Conservation (phyloP, 2,113 vertebrate genomes). For the Equus quagga region DNA sequence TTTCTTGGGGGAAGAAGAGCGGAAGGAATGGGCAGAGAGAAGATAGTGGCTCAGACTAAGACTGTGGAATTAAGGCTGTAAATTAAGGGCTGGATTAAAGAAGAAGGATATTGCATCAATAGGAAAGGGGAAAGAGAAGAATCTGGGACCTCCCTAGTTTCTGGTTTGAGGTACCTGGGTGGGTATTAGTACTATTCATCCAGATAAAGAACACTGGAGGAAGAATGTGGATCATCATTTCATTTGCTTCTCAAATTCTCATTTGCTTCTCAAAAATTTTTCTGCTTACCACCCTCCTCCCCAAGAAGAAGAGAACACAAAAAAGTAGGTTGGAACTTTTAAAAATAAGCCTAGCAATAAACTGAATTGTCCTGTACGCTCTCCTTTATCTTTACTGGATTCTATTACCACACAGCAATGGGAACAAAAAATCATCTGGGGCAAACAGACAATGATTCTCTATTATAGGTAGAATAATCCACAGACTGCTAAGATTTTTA, state of each 20-base stretch:
- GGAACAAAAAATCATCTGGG: background rate
- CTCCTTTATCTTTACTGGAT: slow-evolving; percentile 35
- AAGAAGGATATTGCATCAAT: background rate
- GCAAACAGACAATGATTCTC: slow-evolving; percentile 42
- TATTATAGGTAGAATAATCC: slow-evolving; percentile 19
- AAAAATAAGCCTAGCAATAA: background rate
- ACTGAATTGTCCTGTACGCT: slow-evolving; percentile 3
- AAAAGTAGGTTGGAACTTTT: background rate
- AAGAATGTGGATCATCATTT: slow-evolving; percentile 1
- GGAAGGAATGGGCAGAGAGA: background rate
- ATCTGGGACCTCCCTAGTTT: slow-evolving; percentile 3
- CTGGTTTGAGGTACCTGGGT: background rate
- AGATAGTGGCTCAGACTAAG: slow-evolving; percentile 7
- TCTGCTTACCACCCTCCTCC: background rate
- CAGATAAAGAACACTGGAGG: slow-evolving; percentile 27
- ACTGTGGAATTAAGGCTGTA: background rate
- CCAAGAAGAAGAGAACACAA: background rate
- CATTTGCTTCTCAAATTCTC: slow-evolving; percentile 41
- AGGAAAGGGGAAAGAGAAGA: background rate
- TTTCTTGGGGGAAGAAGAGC: background rate
- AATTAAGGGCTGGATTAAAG: background rate
- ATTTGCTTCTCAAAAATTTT: background rate
- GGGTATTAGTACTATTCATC: slow-evolving; percentile 9
- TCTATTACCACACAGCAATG: slow-evolving; percentile 37
- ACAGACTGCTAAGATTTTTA: slow-evolving; percentile 45